A percentile compares a stretch with the other conserved stretches of the same genome.
These are phyloP conservation scores for Gari tellinella DNA, from an alignment of 2,888 invertebrate genomes.

Conservation along the genomic window DNA sequence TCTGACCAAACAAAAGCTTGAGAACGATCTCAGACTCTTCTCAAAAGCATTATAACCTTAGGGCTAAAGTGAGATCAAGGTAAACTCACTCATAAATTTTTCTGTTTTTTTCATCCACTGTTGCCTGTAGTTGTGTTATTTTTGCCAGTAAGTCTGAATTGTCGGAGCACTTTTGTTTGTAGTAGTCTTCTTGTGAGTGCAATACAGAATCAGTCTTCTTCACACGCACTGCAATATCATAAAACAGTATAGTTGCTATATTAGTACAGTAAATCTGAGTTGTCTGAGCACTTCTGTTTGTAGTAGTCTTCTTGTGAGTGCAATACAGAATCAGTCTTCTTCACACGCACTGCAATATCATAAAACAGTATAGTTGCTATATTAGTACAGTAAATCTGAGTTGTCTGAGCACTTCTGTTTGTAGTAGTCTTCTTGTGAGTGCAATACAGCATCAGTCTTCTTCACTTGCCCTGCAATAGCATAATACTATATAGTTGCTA, in stretches of 20 bases:
- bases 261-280: slow-evolving; percentile 53
- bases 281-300: slow-evolving; percentile 58
- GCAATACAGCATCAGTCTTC: too few species aligned
- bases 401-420: too few species aligned
- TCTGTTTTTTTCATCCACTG: slow-evolving; percentile 64
- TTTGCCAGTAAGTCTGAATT: slow-evolving; percentile 54
- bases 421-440: too few species aligned
- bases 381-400: too few species aligned
- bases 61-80: too few species aligned
- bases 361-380: too few species aligned
- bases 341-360: slow-evolving; percentile 4
- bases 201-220: slow-evolving; percentile 53
- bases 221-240: slow-evolving; percentile 49
- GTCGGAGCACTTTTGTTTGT: slow-evolving; percentile 59
- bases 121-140: slow-evolving; percentile 56
- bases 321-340: slow-evolving; percentile 42
- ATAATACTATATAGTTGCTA: too few species aligned
- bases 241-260: too few species aligned
- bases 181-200: slow-evolving; percentile 57
- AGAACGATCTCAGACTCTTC: too few species aligned
- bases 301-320: slow-evolving; percentile 57
- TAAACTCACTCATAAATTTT: slow-evolving; percentile 66
- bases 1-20: too few species aligned
- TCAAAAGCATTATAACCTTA: too few species aligned
- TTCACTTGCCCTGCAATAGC: too few species aligned